Evolutionary conservation across 2,888 invertebrate species (phyloP), one percentile per base, ranked within the genome.

Genomic region (Drosophila prolongata): DNA sequence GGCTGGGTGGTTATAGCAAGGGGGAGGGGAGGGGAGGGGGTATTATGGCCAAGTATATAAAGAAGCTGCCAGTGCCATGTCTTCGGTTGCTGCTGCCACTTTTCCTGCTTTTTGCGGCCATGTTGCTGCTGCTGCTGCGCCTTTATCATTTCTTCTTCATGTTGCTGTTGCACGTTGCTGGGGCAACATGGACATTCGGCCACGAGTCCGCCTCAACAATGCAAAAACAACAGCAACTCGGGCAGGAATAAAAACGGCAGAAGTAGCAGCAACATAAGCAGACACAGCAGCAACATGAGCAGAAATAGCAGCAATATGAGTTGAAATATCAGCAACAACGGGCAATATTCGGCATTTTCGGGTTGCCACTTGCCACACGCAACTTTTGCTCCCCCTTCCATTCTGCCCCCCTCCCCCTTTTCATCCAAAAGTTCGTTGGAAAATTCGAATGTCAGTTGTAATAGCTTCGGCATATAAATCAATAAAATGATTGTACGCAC

Each of bases 391-490:
- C 6, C 40, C 24, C 30, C 13, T 19, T 53, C 42, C 44, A 16
- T 50, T 30, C 35, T 57, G 6, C 13, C 14, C 52, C 47, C 9
- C 40, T 6, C 14, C 9, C 50, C 14, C n/a, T 6, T 27, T 34
- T 55, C 37, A 11, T 38, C 27, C 47, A 38, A 40, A 40, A 53
- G 27, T 80, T 78, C 69, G 81, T 80, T 82, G 81, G 82, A 87
- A 84, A 84, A 87, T 79, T 88, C 84, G 87, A 81, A 90, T 89
- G 90, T 86, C 90, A 89, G 87, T 89, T 89, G 89, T 89, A 89
- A 90, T 90, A 89, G 84, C 87, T 87, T 90, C 81, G 89, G 89
- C 90, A 90, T 89, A 90, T 90, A 90, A 90, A 90, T 90, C 90
- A 90, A 90, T 90, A 90, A 89, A 89, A 89, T 87, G 85, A 87